These are phyloP conservation scores for Solen grandis DNA, from an alignment of 1,140 invertebrate species.

Conservation along the genomic window DNA sequence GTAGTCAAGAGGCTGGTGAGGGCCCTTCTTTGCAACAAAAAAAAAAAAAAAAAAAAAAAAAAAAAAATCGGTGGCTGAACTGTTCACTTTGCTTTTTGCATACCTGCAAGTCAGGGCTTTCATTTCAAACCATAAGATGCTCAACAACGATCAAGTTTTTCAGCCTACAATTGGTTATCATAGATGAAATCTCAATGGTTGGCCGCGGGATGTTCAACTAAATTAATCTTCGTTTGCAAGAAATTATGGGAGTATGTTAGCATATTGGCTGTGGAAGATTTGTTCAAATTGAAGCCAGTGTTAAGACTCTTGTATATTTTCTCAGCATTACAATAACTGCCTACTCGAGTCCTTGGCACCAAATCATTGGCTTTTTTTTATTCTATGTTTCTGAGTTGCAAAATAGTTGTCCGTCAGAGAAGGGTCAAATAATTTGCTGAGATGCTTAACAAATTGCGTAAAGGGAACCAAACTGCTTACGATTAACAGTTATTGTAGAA, in stretches of 20 bases:
- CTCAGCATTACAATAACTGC: too few relatives aligned
- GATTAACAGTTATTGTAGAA: slow-evolving; percentile 5
- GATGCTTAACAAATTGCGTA: too few relatives aligned
- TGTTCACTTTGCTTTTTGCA: slow-evolving; percentile 36
- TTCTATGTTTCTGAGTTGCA: too few relatives aligned
- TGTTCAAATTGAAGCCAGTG: slow-evolving; percentile 49
- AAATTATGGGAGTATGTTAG: slow-evolving; percentile 51
- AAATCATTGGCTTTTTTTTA: too few relatives aligned
- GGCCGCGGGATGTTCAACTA: slow-evolving; percentile 58
- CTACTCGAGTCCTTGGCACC: too few relatives aligned
- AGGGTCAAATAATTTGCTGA: too few relatives aligned
- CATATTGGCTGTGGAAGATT: slow-evolving; percentile 37
- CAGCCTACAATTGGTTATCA: slow-evolving; percentile 46
- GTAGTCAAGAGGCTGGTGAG: too few relatives aligned
- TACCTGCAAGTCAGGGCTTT: slow-evolving; percentile 55
- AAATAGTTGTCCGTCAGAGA: too few relatives aligned
- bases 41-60: too few relatives aligned
- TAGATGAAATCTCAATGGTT: slow-evolving; percentile 66
- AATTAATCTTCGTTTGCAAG: slow-evolving; percentile 55
- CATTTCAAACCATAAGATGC: slow-evolving; percentile 50
- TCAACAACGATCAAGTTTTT: slow-evolving; percentile 3
- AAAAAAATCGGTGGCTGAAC: slow-evolving; percentile 37
- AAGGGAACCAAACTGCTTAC: too few relatives aligned
- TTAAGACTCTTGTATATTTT: too few relatives aligned
- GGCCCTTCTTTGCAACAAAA: too few relatives aligned